Conservation (phyloP, 2,113 vertebrate species). For the Rhinogobius similis region DNA sequence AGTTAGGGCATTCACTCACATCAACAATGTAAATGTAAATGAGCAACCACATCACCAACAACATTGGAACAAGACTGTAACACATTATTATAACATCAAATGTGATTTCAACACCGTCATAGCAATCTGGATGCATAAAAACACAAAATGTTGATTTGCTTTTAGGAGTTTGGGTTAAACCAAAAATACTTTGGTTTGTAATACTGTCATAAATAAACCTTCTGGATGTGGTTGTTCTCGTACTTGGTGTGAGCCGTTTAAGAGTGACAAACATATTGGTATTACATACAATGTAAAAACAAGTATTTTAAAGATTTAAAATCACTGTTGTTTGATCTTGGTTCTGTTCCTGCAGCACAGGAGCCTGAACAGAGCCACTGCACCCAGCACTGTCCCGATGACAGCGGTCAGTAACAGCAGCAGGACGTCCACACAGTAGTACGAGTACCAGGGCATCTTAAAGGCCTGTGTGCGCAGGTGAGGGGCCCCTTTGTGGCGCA, state of each 20-base stretch:
- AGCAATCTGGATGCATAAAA: too few species aligned
- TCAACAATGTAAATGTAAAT: too few species aligned
- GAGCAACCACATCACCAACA: too few species aligned
- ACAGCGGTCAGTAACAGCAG: slow-evolving; percentile 39
- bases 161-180: too few species aligned
- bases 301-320: background rate
- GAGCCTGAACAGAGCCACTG: slow-evolving; percentile 39
- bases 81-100: background rate
- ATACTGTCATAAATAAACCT: too few species aligned
- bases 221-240: too few species aligned
- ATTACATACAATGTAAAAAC: background rate
- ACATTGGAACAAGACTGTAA: too few species aligned
- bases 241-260: background rate
- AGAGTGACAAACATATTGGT: background rate
- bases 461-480: slow-evolving; percentile 66
- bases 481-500: slow-evolving; percentile 69
- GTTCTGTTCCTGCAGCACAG: slow-evolving; percentile 50
- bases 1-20: too few species aligned
- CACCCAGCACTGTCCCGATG: slow-evolving; percentile 17
- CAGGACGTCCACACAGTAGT: slow-evolving; percentile 65
- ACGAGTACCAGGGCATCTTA: slow-evolving; percentile 72
- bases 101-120: too few species aligned
- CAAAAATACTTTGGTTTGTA: too few species aligned
- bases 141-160: too few species aligned
- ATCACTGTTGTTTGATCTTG: slow-evolving; percentile 60